Conservation (phyloP, 2,797 vertebrate genomes). For the Epinephelus coioides region DNA sequence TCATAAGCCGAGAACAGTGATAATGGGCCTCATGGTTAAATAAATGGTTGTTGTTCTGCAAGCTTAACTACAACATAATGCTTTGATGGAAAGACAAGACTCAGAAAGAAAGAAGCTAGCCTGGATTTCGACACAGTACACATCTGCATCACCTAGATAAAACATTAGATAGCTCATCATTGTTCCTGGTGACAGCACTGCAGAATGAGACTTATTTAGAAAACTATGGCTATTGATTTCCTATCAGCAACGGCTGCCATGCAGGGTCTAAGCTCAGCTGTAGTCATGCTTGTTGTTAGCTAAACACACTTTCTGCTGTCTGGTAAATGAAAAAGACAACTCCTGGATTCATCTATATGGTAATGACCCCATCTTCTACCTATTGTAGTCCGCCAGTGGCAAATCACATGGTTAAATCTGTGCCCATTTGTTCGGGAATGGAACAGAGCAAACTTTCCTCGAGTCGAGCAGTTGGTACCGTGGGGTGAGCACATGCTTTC, state of each 20-base stretch:
- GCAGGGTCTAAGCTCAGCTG: constrained; percentile 60
- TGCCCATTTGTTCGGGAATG: constrained; percentile 72
- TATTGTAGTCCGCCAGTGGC: constrained; percentile 73
- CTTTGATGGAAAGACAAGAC: constrained; percentile 39
- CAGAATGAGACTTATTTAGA: constrained; percentile 83
- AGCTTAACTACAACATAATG: constrained; percentile 38
- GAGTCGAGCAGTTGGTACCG: constrained; percentile 71
- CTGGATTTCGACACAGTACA: constrained; percentile 21
- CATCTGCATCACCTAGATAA: constrained; percentile 67
- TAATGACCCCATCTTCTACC: constrained; percentile 82
- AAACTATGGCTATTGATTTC: constrained; percentile 85
- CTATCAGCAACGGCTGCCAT: constrained; percentile 77
- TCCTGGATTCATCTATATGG: constrained; percentile 87
- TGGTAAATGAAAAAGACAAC: constrained; percentile 84
- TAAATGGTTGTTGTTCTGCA: constrained; percentile 54
- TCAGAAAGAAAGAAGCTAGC: neutral
- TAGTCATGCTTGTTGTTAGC: constrained; percentile 66
- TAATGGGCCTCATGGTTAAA: constrained; percentile 67
- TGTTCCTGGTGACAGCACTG: constrained; percentile 72
- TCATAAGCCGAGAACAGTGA: constrained; percentile 66
- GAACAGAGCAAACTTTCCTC: constrained; percentile 75
- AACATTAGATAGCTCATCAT: constrained; percentile 63
- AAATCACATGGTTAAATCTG: constrained; percentile 82
- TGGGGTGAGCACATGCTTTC: constrained; percentile 80
- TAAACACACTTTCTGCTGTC: constrained; percentile 71